phyloP scores from a whole-genome alignment of 37 sponge, comb jelly and placozoan species.

The Lycopodina hypogea region DNA sequence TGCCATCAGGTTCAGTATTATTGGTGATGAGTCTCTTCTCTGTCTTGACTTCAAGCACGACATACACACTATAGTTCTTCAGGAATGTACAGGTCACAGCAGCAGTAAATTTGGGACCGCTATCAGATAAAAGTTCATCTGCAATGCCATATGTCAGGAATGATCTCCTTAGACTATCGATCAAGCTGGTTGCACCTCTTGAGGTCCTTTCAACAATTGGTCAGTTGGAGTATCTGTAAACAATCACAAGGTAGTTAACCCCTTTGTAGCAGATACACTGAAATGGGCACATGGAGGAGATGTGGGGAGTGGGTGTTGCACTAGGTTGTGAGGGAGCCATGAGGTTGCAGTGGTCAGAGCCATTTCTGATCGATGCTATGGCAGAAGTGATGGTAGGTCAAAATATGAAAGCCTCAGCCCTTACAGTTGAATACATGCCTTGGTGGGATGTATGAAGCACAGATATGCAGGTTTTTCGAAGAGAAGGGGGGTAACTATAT shows the following conservation, averaged over 20 bases:
- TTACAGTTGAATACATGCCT: conserved; percentile 25
- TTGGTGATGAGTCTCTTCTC: conserved; percentile 30
- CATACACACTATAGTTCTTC: conserved; percentile 15
- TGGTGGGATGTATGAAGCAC: conserved; percentile 33
- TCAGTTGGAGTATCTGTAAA: conserved; percentile 42
- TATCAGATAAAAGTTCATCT: conserved; percentile 48
- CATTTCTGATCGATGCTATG: conserved; percentile 10
- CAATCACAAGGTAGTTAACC: conserved; percentile 26
- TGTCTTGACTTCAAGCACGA: conserved; percentile 33
- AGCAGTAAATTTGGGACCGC: conserved; percentile 31
- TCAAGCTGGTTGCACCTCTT: conserved; percentile 23
- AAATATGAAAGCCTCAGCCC: conserved; percentile 35
- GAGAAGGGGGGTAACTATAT: conserved; percentile 35
- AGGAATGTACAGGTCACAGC: conserved; percentile 17
- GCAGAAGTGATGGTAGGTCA: conserved; percentile 23
- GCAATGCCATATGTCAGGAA: conserved; percentile 42
- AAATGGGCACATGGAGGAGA: conserved; percentile 14
- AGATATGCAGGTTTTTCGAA: conserved; percentile 12
- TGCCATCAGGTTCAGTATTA: conserved; percentile 16
- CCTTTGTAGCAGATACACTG: conserved; percentile 34
- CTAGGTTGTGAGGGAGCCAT: conserved; percentile 38
- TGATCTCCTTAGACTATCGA: conserved; percentile 11
- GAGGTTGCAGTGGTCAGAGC: conserved; percentile 25
- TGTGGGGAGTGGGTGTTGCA: conserved; percentile 26
- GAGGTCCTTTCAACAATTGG: conserved; percentile 36